Conservation (phyloP, 2,888 invertebrate species). For the Idaea aversata region DNA sequence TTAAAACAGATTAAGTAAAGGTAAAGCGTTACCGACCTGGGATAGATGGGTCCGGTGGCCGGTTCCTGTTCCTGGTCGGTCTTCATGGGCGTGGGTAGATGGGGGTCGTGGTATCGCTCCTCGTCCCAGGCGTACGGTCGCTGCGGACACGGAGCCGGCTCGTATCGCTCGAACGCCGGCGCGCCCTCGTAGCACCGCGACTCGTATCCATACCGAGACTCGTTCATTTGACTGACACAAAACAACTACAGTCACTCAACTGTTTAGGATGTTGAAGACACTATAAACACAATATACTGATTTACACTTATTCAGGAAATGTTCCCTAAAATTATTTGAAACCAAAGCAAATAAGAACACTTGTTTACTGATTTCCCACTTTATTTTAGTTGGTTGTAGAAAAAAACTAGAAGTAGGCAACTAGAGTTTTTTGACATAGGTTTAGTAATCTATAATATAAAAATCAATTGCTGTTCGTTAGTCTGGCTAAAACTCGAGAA, state of each 20-base stretch:
- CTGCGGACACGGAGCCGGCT: slow-evolving; percentile 74
- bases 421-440: too few species aligned
- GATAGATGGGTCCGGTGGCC: slow-evolving; percentile 86
- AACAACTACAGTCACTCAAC: neutral
- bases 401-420: too few species aligned
- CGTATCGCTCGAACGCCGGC: slow-evolving; percentile 77
- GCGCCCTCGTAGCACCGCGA: slow-evolving; percentile 76
- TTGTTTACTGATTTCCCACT: too few species aligned
- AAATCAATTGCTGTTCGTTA: too few species aligned
- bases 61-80: slow-evolving; percentile 86
- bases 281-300: too few species aligned
- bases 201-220: slow-evolving; percentile 79
- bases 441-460: too few species aligned
- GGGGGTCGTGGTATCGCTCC: slow-evolving; percentile 81
- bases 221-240: slow-evolving; percentile 77
- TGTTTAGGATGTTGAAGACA: neutral
- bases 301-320: too few species aligned
- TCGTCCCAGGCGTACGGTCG: slow-evolving; percentile 79
- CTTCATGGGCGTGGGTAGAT: slow-evolving; percentile 83
- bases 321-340: too few species aligned
- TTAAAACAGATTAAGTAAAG: slow-evolving; percentile 34
- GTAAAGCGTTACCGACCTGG: slow-evolving; percentile 75
- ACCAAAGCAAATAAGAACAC: too few species aligned
- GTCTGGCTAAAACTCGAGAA: too few species aligned
- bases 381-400: too few species aligned